Evolutionary conservation across 92 coral and sea anemone species (phyloP).

Genomic region (Epizoanthus scotinus): DNA sequence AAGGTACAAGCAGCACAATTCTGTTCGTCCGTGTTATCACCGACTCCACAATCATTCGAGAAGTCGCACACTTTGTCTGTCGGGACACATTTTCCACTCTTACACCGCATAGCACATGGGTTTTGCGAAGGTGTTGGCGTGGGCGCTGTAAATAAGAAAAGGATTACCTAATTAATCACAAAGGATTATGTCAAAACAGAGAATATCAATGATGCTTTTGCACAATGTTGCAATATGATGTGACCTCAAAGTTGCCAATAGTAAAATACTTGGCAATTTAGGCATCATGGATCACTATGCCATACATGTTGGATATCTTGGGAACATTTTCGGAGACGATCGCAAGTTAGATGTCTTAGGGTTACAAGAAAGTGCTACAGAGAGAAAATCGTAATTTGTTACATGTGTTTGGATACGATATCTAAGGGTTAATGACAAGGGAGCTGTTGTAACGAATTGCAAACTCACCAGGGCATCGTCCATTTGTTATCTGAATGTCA

Average conservation of each 20-base stretch:
- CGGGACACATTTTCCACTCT: slow-evolving; percentile 66
- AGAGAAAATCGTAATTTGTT: no score
- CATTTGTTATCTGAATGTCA: slow-evolving; percentile 76
- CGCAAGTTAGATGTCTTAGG: no score
- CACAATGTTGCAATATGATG: not conserved
- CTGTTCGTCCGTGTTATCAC: slow-evolving; percentile 81
- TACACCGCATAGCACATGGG: slow-evolving; percentile 92
- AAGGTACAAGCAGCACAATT: slow-evolving; percentile 88
- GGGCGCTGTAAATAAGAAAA: slow-evolving; percentile 53
- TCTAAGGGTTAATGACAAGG: no score
- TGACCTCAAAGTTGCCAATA: no score
- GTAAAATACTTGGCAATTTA: no score
- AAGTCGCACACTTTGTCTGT: slow-evolving; percentile 87
- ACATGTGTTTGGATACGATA: no score
- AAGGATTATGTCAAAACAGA: not conserved
- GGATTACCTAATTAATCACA: not conserved
- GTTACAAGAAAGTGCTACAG: no score
- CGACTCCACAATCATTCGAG: slow-evolving; percentile 85
- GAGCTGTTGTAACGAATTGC: not conserved
- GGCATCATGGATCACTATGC: no score
- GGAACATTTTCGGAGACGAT: no score
- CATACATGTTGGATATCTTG: no score
- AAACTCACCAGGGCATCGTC: slow-evolving; percentile 81
- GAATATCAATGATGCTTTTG: not conserved
- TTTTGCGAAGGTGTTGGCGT: slow-evolving; percentile 87